Evolutionary conservation across 2,113 vertebrate species (phyloP).

Genomic region (Calypte anna): DNA sequence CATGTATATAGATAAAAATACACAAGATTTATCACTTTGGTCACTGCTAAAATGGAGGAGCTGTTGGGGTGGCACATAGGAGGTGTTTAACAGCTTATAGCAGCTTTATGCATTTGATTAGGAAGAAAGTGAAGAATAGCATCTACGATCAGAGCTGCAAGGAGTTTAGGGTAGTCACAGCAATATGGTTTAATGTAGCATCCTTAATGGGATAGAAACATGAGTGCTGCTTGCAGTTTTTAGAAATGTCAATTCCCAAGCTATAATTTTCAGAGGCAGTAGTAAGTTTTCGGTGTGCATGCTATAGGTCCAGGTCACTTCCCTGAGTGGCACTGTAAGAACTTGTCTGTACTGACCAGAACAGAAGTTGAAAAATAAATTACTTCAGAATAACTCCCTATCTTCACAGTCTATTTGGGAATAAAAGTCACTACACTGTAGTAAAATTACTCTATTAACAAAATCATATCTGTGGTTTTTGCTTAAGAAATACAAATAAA

Average conservation of each 20-base stretch:
- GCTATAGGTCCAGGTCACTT: not conserved
- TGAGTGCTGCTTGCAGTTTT: not conserved
- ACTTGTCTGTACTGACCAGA: not conserved
- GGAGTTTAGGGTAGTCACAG: not conserved
- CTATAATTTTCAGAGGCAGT: not conserved
- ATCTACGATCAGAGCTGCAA: not conserved
- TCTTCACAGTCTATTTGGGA: not conserved
- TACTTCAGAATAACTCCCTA: not conserved
- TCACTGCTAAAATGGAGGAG: not conserved
- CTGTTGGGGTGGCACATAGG: not conserved
- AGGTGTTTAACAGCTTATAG: not conserved
- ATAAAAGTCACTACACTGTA: not conserved
- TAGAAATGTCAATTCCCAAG: not conserved
- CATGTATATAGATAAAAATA: not conserved
- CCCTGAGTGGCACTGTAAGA: not conserved
- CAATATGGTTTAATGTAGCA: not conserved
- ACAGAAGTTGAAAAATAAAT: not conserved
- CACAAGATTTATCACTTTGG: not conserved
- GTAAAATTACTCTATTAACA: not conserved
- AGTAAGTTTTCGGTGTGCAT: not conserved
- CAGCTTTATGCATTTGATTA: not conserved
- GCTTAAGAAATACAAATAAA: not conserved
- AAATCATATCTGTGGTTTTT: not conserved
- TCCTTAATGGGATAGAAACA: not conserved
- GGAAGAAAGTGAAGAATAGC: not conserved